Percentiles rank a stretch among this genome's conserved stretches.
Evolutionary conservation across 2,888 invertebrate species (phyloP).

Genomic region (Morpho deidamia): DNA sequence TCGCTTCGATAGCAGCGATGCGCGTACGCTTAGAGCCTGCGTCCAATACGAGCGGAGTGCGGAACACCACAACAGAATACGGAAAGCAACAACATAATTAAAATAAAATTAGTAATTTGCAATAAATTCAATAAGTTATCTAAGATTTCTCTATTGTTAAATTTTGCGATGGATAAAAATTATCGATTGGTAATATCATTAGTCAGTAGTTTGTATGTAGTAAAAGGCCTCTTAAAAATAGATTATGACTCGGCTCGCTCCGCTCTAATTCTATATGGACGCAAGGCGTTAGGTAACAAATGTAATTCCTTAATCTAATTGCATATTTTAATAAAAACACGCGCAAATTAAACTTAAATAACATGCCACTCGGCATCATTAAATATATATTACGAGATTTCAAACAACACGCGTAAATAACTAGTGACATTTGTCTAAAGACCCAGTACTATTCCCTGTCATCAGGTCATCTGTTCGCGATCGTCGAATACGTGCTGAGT

Average conservation of each 20-base stretch:
- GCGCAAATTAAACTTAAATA: conserved; percentile 62
- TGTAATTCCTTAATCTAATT: conserved; percentile 60
- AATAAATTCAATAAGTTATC: too few relatives aligned
- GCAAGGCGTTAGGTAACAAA: conserved; percentile 66
- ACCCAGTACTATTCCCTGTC: conserved; percentile 66
- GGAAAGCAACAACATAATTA: too few relatives aligned
- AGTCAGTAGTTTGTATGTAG: too few relatives aligned
- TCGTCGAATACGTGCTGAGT: conserved; percentile 41
- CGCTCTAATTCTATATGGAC: background rate
- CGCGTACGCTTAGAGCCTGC: background rate
- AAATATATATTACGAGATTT: conserved; percentile 75
- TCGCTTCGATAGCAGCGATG: background rate
- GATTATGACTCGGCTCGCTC: too few relatives aligned
- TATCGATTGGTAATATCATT: too few relatives aligned
- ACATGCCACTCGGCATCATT: conserved; percentile 45
- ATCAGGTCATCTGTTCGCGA: conserved; percentile 34
- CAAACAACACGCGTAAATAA: conserved; percentile 69
- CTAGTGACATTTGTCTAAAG: conserved; percentile 55
- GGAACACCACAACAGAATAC: background rate
- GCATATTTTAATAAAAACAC: conserved; percentile 70
- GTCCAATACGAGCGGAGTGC: conserved; percentile 1
- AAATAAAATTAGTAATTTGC: too few relatives aligned
- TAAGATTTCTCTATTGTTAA: too few relatives aligned
- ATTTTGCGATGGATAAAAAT: too few relatives aligned
- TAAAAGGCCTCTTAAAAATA: too few relatives aligned